Conservation (phyloP, 2,888 invertebrate genomes). For the Andrena flavipes region DNA sequence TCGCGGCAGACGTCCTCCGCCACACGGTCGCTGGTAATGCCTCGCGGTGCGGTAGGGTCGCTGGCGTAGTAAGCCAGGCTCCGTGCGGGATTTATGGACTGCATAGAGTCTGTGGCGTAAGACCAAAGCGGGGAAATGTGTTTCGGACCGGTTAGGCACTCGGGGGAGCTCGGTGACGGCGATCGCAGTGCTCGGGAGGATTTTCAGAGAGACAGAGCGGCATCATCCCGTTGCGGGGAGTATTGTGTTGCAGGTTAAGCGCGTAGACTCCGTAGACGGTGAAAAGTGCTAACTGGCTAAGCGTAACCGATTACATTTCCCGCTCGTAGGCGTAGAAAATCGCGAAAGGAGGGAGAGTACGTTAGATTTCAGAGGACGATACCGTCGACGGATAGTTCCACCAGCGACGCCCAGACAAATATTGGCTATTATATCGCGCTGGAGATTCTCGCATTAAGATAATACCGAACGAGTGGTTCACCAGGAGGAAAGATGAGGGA, state of each 20-base stretch:
- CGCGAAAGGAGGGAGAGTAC: not conserved
- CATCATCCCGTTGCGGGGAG: not conserved
- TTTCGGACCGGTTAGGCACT: conserved; percentile 38
- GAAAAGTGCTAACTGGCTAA: too few species aligned
- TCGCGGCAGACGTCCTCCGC: not conserved
- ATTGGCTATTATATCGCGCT: not conserved
- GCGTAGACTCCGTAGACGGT: not conserved
- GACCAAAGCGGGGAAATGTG: conserved; percentile 39
- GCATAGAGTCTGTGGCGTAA: conserved; percentile 37
- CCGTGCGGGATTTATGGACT: conserved; percentile 51
- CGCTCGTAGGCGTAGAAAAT: not conserved
- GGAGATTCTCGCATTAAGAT: conserved; percentile 13
- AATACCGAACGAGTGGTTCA: conserved; percentile 3
- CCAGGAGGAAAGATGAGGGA: conserved; percentile 8
- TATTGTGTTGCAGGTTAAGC: not conserved
- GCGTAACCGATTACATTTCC: not conserved
- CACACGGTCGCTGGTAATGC: conserved; percentile 20
- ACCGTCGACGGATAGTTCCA: not conserved
- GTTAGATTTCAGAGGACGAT: not conserved
- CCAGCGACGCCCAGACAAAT: not conserved
- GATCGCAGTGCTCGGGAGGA: conserved; percentile 35
- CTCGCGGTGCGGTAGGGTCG: conserved; percentile 1
- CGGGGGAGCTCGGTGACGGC: conserved; percentile 8
- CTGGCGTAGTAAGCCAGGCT: conserved; percentile 32
- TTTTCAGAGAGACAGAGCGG: conserved; percentile 13